Evolutionary conservation across 2,113 vertebrate species (phyloP), one percentile per base, ranked within the genome.

Genomic region (Cairina moschata): DNA sequence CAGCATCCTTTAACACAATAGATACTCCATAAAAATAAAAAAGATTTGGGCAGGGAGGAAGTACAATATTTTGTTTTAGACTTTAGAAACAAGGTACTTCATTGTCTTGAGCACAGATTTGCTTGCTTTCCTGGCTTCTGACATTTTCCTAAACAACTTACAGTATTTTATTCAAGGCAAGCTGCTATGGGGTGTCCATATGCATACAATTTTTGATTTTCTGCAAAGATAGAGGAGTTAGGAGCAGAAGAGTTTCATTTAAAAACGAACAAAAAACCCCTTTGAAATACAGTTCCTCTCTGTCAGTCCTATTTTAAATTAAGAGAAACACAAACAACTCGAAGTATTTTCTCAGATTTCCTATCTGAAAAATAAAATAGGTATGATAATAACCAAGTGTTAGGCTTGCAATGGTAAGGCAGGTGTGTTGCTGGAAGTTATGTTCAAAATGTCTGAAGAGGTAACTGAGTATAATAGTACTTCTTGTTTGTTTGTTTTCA

Each of bases 11-110:
- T 95, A 91, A 36, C 20, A 17, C 21, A 32, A 26, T 63, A 69
- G 73, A 77, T 88, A 77, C 31, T 94, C 76, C 28, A 26, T 91
- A 65, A 26, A 28, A 65, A 95, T 58, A 71, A 90, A 91, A 90
- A 5, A 69, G 71, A 72, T 92, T 94, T 96, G 96, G 96, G 56
- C 79, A 55, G 42, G 52, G 86, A 96, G 31, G 56, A 90, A 93
- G n/a, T 96, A 2, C 78, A 96, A 71, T 79, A n/a, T 83, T 75
- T 95, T 74, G 67, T 28, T 90, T 94, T 42, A n/a, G 77, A 96
- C 94, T 95, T 92, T 92, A 69, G 63, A 96, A 98, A 81, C 80
- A 84, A 81, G 23, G 90, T 88, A 56, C 17, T 73, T 93, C 66
- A 13, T 94, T 97, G 62, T 86, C 79, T 93, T 58, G 55, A 40